A percentile compares a stretch with the other conserved stretches of the same genome.
Conservation (phyloP, 2,797 vertebrate genomes). For the Betta splendens region DNA sequence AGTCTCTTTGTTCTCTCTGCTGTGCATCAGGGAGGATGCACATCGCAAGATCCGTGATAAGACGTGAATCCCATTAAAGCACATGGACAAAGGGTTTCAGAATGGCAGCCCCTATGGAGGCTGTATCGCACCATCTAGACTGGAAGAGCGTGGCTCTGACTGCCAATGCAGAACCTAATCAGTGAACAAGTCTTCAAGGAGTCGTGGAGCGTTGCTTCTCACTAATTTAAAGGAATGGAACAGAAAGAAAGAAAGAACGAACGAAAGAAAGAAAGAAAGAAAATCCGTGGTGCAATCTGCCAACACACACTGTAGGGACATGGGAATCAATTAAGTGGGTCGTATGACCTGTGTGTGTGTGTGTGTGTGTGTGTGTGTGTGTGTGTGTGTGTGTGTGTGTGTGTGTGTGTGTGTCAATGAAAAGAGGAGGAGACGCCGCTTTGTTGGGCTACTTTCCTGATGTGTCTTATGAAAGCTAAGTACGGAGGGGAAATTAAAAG, state of each 20-base stretch:
- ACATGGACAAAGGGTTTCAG: slow-evolving; percentile 18
- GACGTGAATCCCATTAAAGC: slow-evolving; percentile 59
- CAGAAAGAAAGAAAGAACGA: too few relatives aligned
- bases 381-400: too few relatives aligned
- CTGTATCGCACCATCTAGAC: slow-evolving; percentile 22
- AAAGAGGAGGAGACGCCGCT: slow-evolving; percentile 4
- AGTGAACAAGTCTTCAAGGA: slow-evolving; percentile 34
- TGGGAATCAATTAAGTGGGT: slow-evolving; percentile 19
- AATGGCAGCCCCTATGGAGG: slow-evolving; percentile 29
- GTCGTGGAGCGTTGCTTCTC: slow-evolving; percentile 3
- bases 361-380: too few relatives aligned
- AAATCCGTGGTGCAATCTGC: slow-evolving; percentile 16
- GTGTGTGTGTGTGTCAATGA: slow-evolving; percentile 1
- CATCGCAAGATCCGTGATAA: slow-evolving; percentile 47
- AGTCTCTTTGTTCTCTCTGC: slow-evolving; percentile 11
- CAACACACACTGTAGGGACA: slow-evolving; percentile 7
- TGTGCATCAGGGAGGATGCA: slow-evolving; percentile 28
- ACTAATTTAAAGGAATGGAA: slow-evolving; percentile 32
- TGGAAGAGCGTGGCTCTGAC: slow-evolving; percentile 28
- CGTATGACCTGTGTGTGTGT: slow-evolving; percentile 8
- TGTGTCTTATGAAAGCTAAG: slow-evolving; percentile 5
- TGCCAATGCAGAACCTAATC: slow-evolving; percentile 52
- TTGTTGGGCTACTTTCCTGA: slow-evolving; percentile 8
- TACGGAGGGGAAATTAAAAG: background rate
- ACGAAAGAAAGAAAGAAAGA: too few relatives aligned